Evolutionary conservation across 2,797 vertebrate species (phyloP), one percentile per base, ranked within the genome.

Genomic region (Characodon lateralis): DNA sequence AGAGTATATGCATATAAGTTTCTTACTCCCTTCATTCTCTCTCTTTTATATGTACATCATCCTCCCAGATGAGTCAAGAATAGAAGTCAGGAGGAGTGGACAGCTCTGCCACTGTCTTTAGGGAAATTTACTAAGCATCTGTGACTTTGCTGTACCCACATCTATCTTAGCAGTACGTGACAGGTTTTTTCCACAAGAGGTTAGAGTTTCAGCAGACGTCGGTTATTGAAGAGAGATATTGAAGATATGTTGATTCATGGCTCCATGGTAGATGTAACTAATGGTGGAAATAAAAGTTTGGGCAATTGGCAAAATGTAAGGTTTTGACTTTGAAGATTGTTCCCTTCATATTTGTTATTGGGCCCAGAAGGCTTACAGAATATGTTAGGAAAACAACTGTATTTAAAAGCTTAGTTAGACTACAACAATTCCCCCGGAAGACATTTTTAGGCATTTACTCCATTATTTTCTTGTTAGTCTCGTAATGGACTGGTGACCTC

Each of bases 111-210:
- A 5, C 7, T 13, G 20, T 84, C 85, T 74, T 75, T 7, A 1
- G 85, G 85, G 87, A 92, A 88, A 88, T 87, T 82, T 86, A 69
- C 55, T 9, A 68, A 80, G 53, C 75, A 72, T 83, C 80, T 71
- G 39, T 78, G 69, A 81, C 65, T 72, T n/a, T 71, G 59, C 61
- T 61, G 73, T 75, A 80, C 59, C 51, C 76, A 71, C 72, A 78
- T 83, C 72, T 80, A 59, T 77, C 68, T 83, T 68, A 55, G 55
- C 51, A 72, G 69, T n/a, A 28, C 53, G 74, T 78, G 80, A 77
- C 81, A 85, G 72, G 73, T 70, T 77, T 74, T 78, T 71, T 73
- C 69, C 76, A 66, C 24, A 2, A 10, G 74, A 82, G 72, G 76
- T 77, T 56, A 58, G 50, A 73, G 9, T 74, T 87, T 74, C 68